Conservation (phyloP, 2,888 invertebrate genomes). For the Branchinecta sandiegonensis region DNA sequence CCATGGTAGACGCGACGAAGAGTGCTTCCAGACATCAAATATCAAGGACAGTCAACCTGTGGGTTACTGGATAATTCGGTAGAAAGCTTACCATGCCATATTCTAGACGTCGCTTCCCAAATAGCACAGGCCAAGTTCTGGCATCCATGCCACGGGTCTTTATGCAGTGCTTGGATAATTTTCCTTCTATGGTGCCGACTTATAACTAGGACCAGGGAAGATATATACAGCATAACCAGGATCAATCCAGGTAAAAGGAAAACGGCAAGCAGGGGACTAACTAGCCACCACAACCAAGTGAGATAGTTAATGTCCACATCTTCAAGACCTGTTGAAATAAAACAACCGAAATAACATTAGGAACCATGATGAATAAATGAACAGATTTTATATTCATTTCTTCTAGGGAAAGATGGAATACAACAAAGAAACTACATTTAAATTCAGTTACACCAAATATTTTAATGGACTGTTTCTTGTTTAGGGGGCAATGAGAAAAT, state of each 20-base stretch:
- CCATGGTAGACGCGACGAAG: too few relatives aligned
- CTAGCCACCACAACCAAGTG: slow-evolving; percentile 61
- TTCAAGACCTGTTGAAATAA: not conserved
- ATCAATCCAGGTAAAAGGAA: slow-evolving; percentile 71
- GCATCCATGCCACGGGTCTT: not conserved
- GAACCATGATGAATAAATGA: not conserved
- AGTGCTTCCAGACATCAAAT: too few relatives aligned
- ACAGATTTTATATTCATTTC: not conserved
- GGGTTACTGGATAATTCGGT: too few relatives aligned
- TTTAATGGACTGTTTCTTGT: too few relatives aligned
- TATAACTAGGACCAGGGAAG: slow-evolving; percentile 66
- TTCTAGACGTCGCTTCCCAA: not conserved
- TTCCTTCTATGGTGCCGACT: slow-evolving; percentile 67
- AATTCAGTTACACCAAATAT: too few relatives aligned
- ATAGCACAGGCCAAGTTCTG: not conserved
- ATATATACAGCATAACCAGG: slow-evolving; percentile 61
- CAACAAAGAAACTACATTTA: too few relatives aligned
- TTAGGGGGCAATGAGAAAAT: too few relatives aligned
- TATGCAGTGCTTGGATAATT: slow-evolving; percentile 26
- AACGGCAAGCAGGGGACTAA: slow-evolving; percentile 65
- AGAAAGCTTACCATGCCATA: slow-evolving; percentile 59
- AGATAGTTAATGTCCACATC: slow-evolving; percentile 18
- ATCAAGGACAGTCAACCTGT: too few relatives aligned
- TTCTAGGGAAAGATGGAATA: too few relatives aligned
- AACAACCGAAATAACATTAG: not conserved